These are phyloP conservation scores for Adrianichthys oophorus DNA, from an alignment of 2,797 vertebrate genomes.

Conservation along the genomic window DNA sequence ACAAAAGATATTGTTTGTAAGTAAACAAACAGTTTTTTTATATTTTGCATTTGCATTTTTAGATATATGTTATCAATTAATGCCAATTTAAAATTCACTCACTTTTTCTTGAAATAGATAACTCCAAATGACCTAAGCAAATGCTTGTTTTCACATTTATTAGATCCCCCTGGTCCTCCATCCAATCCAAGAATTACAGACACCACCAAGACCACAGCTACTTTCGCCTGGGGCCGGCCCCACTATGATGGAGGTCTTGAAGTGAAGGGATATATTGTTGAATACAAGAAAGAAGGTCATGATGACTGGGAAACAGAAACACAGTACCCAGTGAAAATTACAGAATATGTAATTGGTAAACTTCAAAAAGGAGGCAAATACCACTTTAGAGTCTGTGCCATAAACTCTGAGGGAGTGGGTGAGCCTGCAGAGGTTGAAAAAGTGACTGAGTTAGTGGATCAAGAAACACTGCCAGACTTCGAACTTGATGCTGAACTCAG, in stretches of 20 bases:
- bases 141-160: conserved; percentile 14
- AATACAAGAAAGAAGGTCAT: conserved; percentile 94
- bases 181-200: conserved; percentile 92
- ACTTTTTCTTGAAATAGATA: background rate
- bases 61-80: no score
- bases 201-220: conserved; percentile 94
- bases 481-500: conserved; percentile 97
- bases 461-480: conserved; percentile 91
- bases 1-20: conserved; percentile 96
- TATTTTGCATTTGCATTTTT: conserved; percentile 3
- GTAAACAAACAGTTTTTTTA: conserved; percentile 61
- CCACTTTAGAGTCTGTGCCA: conserved; percentile 90
- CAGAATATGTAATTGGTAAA: conserved; percentile 90
- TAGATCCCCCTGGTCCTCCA: conserved; percentile 97
- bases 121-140: background rate
- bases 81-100: background rate
- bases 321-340: conserved; percentile 85
- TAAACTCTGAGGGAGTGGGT: conserved; percentile 91
- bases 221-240: conserved; percentile 91
- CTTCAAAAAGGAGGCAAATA: conserved; percentile 93
- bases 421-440: conserved; percentile 90
- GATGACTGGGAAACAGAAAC: conserved; percentile 95
- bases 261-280: conserved; percentile 92
- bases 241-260: conserved; percentile 97
- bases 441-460: conserved; percentile 87